Base-by-base conservation (phyloP, 1,140 invertebrate genomes). In the Drosophila erecta region DNA sequence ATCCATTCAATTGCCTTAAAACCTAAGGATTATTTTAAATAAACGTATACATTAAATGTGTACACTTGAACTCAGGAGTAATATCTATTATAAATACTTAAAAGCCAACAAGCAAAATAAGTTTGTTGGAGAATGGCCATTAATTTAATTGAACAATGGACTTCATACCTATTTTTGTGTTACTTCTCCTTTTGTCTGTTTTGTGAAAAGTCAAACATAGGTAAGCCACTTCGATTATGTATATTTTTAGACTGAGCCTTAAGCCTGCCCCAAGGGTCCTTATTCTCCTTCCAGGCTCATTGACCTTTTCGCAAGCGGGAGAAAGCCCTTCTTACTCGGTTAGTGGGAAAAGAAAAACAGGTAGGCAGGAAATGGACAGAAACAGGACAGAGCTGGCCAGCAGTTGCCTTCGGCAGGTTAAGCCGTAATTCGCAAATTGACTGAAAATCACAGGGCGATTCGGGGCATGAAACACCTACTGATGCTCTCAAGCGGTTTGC, bases 371-470 rank as follows among this genome's bases (percentile, higher is more conserved):
- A 67, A 43, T 43, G 54, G 27, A 38, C 51, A 67, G 44, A 38
- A 60, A 65, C 59, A 61, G 44, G 59, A 58, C 55, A 30, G 27
- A 43, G 35, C 22, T 73, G 59, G 44, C 38, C 74, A 47, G 27
- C 46, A 70, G 30, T 59, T 65, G 75, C 79, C 79, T 75, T 41
- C 6, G 81, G 67, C 77, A 86, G 81, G 66, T 85, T 66, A 65
- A 65, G 65, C 65, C 66, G 78, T 86, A 85, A 85, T 85, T 85
- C 77, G 78, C 74, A 85, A 85, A 85, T 86, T 85, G 81, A 86
- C 81, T 74, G 81, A 74, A 74, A 86, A 59, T 81, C 73, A 78
- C 77, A 72, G 81, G 65, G 43, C 51, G 61, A 67, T 76, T 59
- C 65, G 54, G 69, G 64, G 54, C 57, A 59, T 49, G 46, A 72